Evolutionary conservation across 2,797 vertebrate genomes (phyloP).

Genomic region (Sciurus carolinensis): DNA sequence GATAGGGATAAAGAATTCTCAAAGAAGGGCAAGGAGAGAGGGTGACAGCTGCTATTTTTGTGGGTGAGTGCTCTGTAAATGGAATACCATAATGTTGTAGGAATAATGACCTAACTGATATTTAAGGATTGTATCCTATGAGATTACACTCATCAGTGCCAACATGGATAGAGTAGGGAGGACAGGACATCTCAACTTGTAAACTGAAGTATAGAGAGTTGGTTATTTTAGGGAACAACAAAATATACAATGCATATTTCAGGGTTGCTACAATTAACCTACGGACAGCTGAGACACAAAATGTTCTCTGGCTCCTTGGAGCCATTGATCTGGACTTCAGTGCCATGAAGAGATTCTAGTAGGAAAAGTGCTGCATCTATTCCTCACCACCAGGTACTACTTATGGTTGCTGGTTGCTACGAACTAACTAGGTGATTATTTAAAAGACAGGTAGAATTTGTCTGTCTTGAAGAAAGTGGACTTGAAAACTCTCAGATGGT

Average conservation of each 20-base stretch:
- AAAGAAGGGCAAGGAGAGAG: background rate
- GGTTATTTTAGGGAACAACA: conserved; percentile 15
- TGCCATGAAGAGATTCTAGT: background rate
- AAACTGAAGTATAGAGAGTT: background rate
- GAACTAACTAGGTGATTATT: background rate
- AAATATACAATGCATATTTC: background rate
- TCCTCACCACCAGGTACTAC: background rate
- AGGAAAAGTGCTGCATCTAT: background rate
- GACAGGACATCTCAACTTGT: background rate
- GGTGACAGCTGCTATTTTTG: background rate
- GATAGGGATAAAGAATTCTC: background rate
- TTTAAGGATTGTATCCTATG: background rate
- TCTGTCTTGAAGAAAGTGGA: conserved; percentile 46
- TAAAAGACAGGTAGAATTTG: background rate
- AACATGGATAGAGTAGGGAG: background rate
- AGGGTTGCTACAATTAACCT: background rate
- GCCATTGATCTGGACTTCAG: background rate
- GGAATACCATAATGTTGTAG: background rate
- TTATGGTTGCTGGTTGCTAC: background rate
- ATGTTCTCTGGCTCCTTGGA: background rate
- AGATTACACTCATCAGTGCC: background rate
- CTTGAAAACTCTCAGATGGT: conserved; percentile 27
- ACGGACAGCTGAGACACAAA: background rate
- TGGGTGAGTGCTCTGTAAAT: background rate
- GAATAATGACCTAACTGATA: background rate